Percentiles rank a stretch among this genome's conserved stretches.
phyloP scores from a whole-genome alignment of 2,888 invertebrate genomes.

The Dicranocentrus wangi region DNA sequence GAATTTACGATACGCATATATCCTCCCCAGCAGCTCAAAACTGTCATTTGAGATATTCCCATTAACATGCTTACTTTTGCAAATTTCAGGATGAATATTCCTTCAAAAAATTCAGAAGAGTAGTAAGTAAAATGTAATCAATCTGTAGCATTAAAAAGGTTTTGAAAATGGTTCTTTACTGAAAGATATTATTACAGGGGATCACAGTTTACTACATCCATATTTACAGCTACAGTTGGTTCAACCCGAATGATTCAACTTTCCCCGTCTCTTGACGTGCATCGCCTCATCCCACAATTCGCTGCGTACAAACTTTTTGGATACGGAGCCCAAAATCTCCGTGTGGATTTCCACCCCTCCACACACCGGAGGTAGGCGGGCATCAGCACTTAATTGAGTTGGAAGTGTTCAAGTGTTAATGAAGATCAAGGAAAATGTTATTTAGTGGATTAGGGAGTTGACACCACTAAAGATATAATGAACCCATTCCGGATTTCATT shows the following conservation, averaged over 20 bases:
- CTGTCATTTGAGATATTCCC: slow-evolving; percentile 3
- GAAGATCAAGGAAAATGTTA: slow-evolving; percentile 72
- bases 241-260: neutral
- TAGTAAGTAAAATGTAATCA: too few relatives aligned
- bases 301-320: too few relatives aligned
- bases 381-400: slow-evolving; percentile 70
- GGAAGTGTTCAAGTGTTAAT: slow-evolving; percentile 72
- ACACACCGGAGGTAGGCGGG: slow-evolving; percentile 52
- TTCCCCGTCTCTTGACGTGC: neutral
- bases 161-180: too few relatives aligned
- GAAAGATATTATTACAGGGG: too few relatives aligned
- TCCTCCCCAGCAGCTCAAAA: neutral
- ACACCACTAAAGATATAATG: slow-evolving; percentile 57
- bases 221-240: neutral
- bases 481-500: slow-evolving; percentile 58
- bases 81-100: slow-evolving; percentile 36
- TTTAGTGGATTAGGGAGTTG: slow-evolving; percentile 72
- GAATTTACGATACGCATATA: slow-evolving; percentile 59
- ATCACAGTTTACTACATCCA: neutral
- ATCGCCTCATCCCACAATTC: too few relatives aligned
- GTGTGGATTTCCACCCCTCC: neutral
- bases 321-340: too few relatives aligned
- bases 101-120: neutral
- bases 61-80: slow-evolving; percentile 51
- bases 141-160: too few relatives aligned